Base-by-base conservation (phyloP, 2,888 invertebrate species). In the Schrankia costaestrigalis region DNA sequence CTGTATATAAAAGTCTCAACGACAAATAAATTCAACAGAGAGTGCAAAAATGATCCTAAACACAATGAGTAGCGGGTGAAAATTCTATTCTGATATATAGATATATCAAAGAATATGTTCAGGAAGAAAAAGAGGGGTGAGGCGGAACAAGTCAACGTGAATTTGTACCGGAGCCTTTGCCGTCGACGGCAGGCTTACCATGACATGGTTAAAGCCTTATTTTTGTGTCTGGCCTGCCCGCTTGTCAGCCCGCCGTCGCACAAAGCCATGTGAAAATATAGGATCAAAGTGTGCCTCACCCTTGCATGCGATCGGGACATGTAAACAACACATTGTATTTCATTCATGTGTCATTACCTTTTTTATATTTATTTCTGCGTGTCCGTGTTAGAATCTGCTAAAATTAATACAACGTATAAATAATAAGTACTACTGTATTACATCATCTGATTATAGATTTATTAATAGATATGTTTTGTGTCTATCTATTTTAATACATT, bases 131-230 rank as follows among this genome's bases (percentile, higher is more conserved):
- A 70, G 46, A 59, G 61, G 50, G 61, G 65, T 62, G 63, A 67
- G 67, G 59, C 66, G 70, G 62, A 71, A 71, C 71, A 78, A 81
- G 83, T 83, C 80, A 80, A 80, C 77, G 70, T 63, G 80, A 83
- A 83, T 85, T 84, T 79, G 84, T 81, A 77, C 68, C 75, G 74
- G 69, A 78, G 82, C 83, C 86, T 86, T 86, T 86, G 84, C 81
- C 80, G 86, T 85, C 86, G 82, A 68, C 78, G 70, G 78, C 85
- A 86, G 84, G 86, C 84, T 87, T 86, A 85, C 82, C 71, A 71
- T 85, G 86, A 85, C 86, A 84, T 71, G 83, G 80, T 80, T 78
- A 85, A 86, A 84, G 85, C 86, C 83, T 84, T 84, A 86, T 86
- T 86, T 87, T 86, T 85, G 84, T 78, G 83, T 84, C 78, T 79